Percentiles rank a stretch among this genome's conserved stretches.
Conservation (phyloP, 2,113 vertebrate species). For the Myotis lucifugus region DNA sequence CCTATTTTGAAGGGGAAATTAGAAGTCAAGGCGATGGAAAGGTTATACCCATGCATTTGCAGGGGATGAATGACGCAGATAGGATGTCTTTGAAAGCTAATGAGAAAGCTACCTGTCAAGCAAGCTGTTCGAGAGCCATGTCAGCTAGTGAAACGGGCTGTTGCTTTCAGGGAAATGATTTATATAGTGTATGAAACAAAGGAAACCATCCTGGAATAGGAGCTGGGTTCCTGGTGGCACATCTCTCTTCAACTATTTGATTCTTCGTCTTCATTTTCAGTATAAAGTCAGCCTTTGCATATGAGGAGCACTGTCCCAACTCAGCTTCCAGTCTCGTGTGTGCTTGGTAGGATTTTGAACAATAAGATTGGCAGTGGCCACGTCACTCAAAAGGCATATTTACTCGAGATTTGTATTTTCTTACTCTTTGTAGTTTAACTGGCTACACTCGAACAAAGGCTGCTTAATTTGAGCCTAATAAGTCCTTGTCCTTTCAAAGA, state of each 20-base stretch:
- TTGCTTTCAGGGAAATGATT: slow-evolving; percentile 59
- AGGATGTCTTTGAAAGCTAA: not conserved
- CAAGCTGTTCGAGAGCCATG: slow-evolving; percentile 37
- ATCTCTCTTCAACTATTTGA: not conserved
- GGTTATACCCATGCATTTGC: slow-evolving; percentile 10
- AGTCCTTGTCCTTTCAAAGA: not conserved
- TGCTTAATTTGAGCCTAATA: not conserved
- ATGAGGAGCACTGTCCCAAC: not conserved
- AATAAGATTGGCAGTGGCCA: not conserved
- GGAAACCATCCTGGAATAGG: not conserved
- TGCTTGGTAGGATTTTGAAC: not conserved
- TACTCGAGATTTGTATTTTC: not conserved
- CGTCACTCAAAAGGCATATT: not conserved
- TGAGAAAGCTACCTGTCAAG: slow-evolving; percentile 56
- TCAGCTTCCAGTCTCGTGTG: not conserved
- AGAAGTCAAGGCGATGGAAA: slow-evolving; percentile 57
- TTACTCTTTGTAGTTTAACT: not conserved
- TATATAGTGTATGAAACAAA: not conserved
- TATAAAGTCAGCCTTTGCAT: not conserved
- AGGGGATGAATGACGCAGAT: not conserved
- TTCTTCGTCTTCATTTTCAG: not conserved
- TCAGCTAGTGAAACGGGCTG: slow-evolving; percentile 21
- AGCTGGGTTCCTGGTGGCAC: not conserved
- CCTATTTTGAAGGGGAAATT: slow-evolving; percentile 43
- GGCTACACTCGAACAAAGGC: not conserved